These are phyloP conservation scores for Parazoanthus swiftii DNA, from an alignment of 92 coral and sea anemone species.

Conservation along the genomic window DNA sequence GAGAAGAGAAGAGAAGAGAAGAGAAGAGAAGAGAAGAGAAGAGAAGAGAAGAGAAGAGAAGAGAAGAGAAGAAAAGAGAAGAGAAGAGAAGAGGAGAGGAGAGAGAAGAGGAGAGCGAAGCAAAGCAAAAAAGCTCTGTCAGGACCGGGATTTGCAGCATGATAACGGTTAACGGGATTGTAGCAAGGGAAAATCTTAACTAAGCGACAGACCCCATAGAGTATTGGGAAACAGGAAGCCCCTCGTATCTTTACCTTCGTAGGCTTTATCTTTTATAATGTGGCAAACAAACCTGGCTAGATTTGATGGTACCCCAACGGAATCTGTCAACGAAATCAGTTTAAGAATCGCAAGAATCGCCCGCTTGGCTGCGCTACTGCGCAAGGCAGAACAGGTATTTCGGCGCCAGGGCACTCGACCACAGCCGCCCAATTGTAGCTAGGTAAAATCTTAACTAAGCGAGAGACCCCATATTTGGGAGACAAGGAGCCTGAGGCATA, in stretches of 20 bases:
- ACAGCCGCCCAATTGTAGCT: background rate
- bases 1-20: no score
- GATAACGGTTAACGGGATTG: no score
- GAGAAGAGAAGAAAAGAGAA: no score
- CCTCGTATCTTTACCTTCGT: background rate
- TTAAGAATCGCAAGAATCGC: background rate
- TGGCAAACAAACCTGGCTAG: background rate
- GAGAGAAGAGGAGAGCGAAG: no score
- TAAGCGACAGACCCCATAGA: no score
- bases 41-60: no score
- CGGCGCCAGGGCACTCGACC: background rate
- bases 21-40: no score
- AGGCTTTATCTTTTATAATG: background rate
- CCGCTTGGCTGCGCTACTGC: background rate
- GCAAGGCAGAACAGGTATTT: background rate
- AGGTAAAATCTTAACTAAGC: no score
- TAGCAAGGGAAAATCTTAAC: no score
- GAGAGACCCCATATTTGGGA: background rate
- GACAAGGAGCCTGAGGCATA: background rate
- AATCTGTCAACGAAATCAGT: background rate
- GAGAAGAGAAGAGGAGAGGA: no score
- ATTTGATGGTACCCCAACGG: background rate
- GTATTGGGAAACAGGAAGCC: background rate
- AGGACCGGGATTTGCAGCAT: no score
- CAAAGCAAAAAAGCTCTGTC: no score